These are phyloP conservation scores for Sturnus vulgaris DNA, from an alignment of 2,113 vertebrate species.

Conservation along the genomic window DNA sequence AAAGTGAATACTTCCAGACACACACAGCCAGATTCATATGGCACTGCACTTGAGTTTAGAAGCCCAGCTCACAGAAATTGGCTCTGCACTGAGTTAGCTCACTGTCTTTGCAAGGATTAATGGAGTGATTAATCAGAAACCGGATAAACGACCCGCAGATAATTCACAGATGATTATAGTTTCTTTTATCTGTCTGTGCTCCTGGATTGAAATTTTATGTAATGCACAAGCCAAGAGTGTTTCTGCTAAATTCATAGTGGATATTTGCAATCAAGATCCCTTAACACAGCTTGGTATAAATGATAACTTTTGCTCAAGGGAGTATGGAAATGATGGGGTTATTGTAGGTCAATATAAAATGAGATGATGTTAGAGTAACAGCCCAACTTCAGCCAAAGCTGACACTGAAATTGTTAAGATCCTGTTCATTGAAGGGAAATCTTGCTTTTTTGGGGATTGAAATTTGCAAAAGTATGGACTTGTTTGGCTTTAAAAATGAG, in stretches of 20 bases:
- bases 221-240: neutral
- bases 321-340: neutral
- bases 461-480: neutral
- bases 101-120: conserved; percentile 8
- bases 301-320: neutral
- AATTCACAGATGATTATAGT: conserved; percentile 30
- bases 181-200: conserved; percentile 36
- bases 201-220: conserved; percentile 13
- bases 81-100: neutral
- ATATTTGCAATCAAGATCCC: neutral
- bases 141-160: conserved; percentile 21
- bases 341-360: neutral
- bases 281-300: neutral
- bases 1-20: neutral
- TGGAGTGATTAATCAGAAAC: conserved; percentile 43
- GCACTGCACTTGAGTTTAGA: neutral
- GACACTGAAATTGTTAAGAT: neutral
- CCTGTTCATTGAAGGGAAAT: neutral
- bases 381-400: neutral
- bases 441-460: neutral
- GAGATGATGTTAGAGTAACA: neutral
- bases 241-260: conserved; percentile 8
- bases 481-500: neutral
- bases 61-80: neutral
- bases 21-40: neutral